Percentiles rank a stretch among this genome's conserved stretches.
Conservation (phyloP, 2,888 invertebrate genomes). For the Trichopoda pennipes region DNA sequence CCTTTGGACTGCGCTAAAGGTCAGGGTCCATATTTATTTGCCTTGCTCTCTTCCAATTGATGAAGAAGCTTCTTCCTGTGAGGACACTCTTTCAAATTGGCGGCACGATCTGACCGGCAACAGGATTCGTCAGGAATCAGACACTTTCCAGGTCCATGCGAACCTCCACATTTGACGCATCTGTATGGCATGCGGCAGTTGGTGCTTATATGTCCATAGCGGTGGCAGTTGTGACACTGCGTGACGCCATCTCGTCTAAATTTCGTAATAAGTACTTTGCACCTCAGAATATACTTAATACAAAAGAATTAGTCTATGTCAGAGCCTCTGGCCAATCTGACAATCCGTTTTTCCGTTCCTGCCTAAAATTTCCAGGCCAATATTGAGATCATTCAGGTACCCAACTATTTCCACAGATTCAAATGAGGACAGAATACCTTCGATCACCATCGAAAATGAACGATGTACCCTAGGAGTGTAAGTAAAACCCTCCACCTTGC, state of each 20-base stretch:
- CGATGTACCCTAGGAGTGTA: not conserved
- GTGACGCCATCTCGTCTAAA: not conserved
- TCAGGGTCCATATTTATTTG: not conserved
- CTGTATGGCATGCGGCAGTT: slow-evolving; percentile 20
- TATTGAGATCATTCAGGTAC: not conserved
- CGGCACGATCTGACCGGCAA: not conserved
- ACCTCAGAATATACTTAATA: not conserved
- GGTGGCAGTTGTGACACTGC: slow-evolving; percentile 2
- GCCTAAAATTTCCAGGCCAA: not conserved
- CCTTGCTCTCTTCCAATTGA: no score
- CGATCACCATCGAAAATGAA: not conserved
- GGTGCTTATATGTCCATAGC: not conserved
- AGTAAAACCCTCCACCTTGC: not conserved
- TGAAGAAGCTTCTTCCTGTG: not conserved
- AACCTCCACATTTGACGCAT: slow-evolving; percentile 12
- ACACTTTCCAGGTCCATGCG: not conserved
- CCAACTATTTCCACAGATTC: not conserved
- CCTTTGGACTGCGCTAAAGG: not conserved
- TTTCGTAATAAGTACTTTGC: not conserved
- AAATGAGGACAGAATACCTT: not conserved
- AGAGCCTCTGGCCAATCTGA: not conserved
- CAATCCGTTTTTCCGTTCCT: not conserved
- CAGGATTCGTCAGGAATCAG: not conserved
- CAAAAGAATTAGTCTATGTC: not conserved
- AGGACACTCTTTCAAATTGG: no score